Evolutionary conservation across 2,113 vertebrate genomes (phyloP).

Genomic region (Equus quagga): DNA sequence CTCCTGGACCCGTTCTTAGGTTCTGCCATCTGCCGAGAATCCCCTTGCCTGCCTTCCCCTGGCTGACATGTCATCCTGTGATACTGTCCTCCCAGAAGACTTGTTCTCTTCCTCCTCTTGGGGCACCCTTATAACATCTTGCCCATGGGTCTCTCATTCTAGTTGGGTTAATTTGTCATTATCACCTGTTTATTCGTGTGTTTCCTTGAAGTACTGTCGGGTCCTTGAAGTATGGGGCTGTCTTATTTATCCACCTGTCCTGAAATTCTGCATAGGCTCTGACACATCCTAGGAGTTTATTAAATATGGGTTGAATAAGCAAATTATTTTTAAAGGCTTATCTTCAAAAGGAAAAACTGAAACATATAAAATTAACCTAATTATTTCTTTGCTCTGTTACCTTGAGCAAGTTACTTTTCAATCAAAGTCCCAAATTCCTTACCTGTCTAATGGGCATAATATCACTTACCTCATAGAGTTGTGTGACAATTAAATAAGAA

Average conservation of each 20-base stretch:
- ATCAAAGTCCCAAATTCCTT: background rate
- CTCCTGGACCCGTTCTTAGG: background rate
- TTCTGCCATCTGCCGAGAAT: background rate
- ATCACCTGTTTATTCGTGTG: background rate
- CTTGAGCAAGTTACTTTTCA: background rate
- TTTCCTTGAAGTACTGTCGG: background rate
- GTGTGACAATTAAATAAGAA: background rate
- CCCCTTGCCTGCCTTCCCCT: background rate
- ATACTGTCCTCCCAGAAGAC: background rate
- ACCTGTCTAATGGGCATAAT: background rate
- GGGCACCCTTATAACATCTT: background rate
- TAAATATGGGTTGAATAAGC: background rate
- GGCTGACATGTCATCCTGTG: background rate
- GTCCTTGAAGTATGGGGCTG: background rate
- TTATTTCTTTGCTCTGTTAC: slow-evolving; percentile 33
- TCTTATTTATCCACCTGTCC: background rate
- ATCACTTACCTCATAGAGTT: background rate
- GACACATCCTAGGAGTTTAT: background rate
- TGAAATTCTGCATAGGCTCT: background rate
- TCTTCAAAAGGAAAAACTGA: background rate
- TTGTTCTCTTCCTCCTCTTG: background rate
- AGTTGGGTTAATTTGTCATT: background rate
- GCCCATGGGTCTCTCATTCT: background rate
- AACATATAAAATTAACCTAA: background rate
- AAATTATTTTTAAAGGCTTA: background rate